phyloP scores from a whole-genome alignment of 2,888 invertebrate genomes.

The Tetragonula carbonaria region DNA sequence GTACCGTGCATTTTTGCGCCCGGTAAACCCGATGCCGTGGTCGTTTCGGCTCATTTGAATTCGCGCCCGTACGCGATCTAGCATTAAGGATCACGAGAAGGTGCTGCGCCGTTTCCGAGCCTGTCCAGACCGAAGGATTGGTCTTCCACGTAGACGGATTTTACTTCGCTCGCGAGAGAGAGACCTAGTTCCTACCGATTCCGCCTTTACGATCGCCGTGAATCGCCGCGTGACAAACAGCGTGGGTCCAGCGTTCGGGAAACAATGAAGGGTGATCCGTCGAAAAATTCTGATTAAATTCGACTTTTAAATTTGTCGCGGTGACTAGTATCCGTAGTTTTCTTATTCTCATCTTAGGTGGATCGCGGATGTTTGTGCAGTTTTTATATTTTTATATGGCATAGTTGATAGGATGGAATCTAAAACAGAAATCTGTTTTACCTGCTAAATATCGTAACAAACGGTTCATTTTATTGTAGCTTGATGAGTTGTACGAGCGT shows the following conservation, averaged over 20 bases:
- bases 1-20: conserved; percentile 61
- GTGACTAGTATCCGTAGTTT: no score
- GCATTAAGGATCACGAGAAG: conserved; percentile 66
- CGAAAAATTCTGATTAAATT: neutral
- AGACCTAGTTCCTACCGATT: neutral
- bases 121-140: conserved; percentile 21
- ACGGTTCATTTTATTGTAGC: no score
- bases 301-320: no score
- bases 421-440: no score
- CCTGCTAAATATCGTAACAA: no score
- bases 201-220: neutral
- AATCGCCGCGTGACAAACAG: neutral
- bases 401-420: no score
- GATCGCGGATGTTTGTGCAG: no score
- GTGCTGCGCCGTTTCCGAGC: conserved; percentile 44
- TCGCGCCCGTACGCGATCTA: conserved; percentile 65
- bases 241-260: no score
- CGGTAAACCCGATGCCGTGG: conserved; percentile 52
- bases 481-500: no score
- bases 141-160: neutral
- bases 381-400: no score
- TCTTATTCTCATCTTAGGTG: no score
- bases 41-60: conserved; percentile 70
- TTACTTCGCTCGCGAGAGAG: neutral
- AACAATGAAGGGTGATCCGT: neutral